phyloP scores from a whole-genome alignment of 2,113 vertebrate genomes.

The Python bivittatus region DNA sequence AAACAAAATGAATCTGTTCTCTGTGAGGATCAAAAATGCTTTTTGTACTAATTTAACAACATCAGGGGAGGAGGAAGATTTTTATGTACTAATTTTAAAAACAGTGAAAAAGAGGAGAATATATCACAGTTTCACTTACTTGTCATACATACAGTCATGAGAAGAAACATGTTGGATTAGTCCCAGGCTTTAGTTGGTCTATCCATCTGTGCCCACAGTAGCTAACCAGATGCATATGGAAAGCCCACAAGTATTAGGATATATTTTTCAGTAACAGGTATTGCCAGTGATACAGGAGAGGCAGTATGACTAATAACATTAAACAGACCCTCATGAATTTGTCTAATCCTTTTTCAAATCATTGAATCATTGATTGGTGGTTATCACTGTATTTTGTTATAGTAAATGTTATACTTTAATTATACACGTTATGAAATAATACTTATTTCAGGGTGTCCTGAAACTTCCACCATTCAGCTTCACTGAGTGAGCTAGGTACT shows the following conservation, averaged over 20 bases:
- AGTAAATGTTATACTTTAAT: background rate
- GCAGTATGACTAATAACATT: background rate
- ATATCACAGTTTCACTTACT: slow-evolving; percentile 23
- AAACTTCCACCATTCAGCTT: background rate
- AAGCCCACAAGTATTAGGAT: background rate
- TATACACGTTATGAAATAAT: background rate
- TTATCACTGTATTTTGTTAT: background rate
- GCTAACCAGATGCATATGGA: too few relatives aligned
- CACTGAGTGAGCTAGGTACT: background rate
- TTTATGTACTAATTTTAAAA: slow-evolving; percentile 6
- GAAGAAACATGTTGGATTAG: background rate
- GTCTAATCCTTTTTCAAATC: background rate
- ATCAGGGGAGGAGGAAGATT: background rate
- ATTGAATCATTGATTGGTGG: background rate
- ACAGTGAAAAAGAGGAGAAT: slow-evolving; percentile 9
- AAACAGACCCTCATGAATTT: background rate
- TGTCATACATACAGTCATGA: background rate
- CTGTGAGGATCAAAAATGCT: background rate
- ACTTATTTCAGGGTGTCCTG: background rate
- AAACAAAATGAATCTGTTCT: background rate
- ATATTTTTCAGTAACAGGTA: background rate
- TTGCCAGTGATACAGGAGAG: background rate
- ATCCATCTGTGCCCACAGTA: background rate
- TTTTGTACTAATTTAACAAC: background rate
- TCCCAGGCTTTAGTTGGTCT: too few relatives aligned